Conservation (phyloP, 2,113 vertebrate species). For the Hyaena hyaena region DNA sequence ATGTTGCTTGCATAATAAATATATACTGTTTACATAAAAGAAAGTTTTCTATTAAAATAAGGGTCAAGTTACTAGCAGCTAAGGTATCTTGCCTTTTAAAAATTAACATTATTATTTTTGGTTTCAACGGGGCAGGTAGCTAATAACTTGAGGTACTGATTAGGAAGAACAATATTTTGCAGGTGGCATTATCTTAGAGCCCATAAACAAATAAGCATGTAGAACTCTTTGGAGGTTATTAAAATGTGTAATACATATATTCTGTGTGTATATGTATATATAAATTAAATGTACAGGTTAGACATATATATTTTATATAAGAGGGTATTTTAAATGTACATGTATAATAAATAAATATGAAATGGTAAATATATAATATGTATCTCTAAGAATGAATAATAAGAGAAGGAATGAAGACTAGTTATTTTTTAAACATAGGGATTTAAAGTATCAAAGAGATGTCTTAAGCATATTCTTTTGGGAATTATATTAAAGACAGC, state of each 20-base stretch:
- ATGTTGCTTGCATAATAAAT: background rate
- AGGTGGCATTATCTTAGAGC: background rate
- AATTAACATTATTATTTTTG: background rate
- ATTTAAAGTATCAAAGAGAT: background rate
- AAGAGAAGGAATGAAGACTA: background rate
- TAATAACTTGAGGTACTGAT: background rate
- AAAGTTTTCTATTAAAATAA: background rate
- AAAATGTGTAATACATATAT: background rate
- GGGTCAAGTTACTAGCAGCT: background rate
- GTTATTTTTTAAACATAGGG: background rate
- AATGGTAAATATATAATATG: background rate
- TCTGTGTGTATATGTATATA: background rate
- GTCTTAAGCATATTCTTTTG: background rate
- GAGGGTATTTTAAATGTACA: background rate
- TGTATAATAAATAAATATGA: background rate
- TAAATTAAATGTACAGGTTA: background rate
- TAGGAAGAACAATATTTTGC: conserved; percentile 9
- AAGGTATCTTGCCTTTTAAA: background rate
- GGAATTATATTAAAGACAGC: background rate
- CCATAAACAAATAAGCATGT: background rate
- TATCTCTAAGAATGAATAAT: background rate
- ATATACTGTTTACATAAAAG: background rate
- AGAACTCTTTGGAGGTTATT: background rate
- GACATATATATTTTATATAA: background rate
- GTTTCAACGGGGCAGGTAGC: background rate